These are phyloP conservation scores for Dermolepida albohirtum DNA, from an alignment of 2,888 invertebrate species.

Conservation along the genomic window DNA sequence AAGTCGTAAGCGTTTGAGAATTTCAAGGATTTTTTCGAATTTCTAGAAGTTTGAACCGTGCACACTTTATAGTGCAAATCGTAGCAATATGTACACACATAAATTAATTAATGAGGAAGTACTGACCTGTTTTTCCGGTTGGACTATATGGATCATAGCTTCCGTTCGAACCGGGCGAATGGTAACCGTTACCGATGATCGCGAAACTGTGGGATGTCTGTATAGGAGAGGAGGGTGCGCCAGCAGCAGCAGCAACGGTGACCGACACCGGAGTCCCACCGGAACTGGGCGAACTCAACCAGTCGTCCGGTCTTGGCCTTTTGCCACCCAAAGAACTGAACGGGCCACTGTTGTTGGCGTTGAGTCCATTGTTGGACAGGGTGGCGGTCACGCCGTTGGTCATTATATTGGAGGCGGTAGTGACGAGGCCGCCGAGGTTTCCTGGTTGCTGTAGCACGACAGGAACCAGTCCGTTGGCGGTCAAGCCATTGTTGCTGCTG, in stretches of 20 bases:
- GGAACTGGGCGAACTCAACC: conserved; percentile 74
- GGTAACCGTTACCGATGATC: conserved; percentile 80
- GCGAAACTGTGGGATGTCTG: conserved; percentile 69
- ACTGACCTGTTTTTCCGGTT: conserved; percentile 90
- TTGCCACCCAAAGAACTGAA: conserved; percentile 62
- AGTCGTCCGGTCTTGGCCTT: conserved; percentile 71
- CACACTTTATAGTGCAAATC: no score
- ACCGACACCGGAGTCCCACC: conserved; percentile 68
- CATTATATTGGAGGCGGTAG: conserved; percentile 35
- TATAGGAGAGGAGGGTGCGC: conserved; percentile 71
- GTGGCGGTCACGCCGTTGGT: conserved; percentile 56
- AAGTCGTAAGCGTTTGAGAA: no score
- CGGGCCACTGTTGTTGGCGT: conserved; percentile 36
- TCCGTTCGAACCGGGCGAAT: conserved; percentile 87
- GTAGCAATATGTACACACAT: no score
- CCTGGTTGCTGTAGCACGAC: conserved; percentile 53
- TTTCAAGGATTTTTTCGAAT: no score
- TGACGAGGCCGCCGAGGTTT: conserved; percentile 44
- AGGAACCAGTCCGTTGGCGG: conserved; percentile 58
- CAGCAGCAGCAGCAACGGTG: conserved; percentile 49
- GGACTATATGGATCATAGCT: conserved; percentile 93
- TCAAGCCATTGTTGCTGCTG: conserved; percentile 52
- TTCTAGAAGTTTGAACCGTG: no score
- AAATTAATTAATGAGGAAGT: background rate
- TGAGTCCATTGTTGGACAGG: conserved; percentile 53